phyloP scores from a whole-genome alignment of 2,888 invertebrate species.

The Limnephilus lunatus region DNA sequence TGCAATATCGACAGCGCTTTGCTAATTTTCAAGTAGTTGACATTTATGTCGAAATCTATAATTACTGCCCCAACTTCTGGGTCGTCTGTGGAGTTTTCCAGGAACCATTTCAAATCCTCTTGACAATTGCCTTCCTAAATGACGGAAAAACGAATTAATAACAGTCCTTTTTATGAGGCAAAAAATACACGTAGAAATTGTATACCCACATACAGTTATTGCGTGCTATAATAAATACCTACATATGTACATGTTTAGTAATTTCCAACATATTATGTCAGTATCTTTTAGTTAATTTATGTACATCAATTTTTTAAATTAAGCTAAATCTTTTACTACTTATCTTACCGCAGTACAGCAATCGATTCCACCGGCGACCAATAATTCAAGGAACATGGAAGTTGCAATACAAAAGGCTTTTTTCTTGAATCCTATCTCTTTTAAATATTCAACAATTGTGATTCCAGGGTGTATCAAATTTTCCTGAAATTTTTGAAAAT shows the following conservation, averaged over 20 bases:
- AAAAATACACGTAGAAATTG: too few relatives aligned
- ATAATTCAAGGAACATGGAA: conserved; percentile 17
- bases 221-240: too few relatives aligned
- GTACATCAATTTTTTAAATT: too few relatives aligned
- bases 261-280: too few relatives aligned
- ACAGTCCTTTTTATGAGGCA: not conserved
- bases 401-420: conserved; percentile 57
- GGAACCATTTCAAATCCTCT: conserved; percentile 50
- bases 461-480: conserved; percentile 56
- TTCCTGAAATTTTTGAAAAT: conserved; percentile 55
- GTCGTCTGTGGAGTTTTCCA: conserved; percentile 45
- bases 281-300: too few relatives aligned
- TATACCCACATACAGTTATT: too few relatives aligned
- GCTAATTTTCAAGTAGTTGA: conserved; percentile 68
- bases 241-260: too few relatives aligned
- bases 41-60: conserved; percentile 67
- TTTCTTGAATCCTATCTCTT: conserved; percentile 56
- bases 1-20: conserved; percentile 67
- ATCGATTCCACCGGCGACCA: conserved; percentile 50
- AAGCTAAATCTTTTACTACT: too few relatives aligned
- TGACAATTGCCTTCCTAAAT: conserved; percentile 33
- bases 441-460: conserved; percentile 54
- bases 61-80: conserved; percentile 68
- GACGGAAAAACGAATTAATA: not conserved
- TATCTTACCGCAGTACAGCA: conserved; percentile 57